Base-by-base conservation (phyloP, 2,888 invertebrate species). In the Schizaphis graminum region DNA sequence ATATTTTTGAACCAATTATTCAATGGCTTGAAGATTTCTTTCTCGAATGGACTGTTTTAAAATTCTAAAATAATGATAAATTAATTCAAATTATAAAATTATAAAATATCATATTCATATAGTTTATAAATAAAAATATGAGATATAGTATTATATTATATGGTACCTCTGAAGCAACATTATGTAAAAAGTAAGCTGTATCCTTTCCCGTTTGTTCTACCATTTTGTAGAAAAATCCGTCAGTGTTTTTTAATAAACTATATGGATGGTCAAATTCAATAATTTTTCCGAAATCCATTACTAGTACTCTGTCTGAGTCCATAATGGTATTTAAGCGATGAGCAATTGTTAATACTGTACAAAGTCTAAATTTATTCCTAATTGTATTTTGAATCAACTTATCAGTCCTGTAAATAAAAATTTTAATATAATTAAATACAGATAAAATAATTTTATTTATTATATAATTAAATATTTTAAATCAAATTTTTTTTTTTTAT, bases 301-400 rank as follows among this genome's bases (percentile, higher is more conserved):
- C 98, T 95, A 98, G 96, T 41, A 98, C 97, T 94, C 97, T 97
- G 96, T 98, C 98, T 0, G 98, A 98, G 96, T 99, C 98, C 97
- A 99, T 98, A 95, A 99, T 56, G 8, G 77, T 77, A 77, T 35
- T 77, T 35, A 99, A 96, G 85, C 99, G 97, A 96, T 99, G 99
- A 10, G 99, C 99, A 77, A 99, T 98, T 0, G 98, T 99, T 85
- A 99, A 96, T 21, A 99, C 98, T 0, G 98, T 98, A 96, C 98
- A 98, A 47, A 97, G 96, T 28, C 96, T 96, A 95, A 99, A 99
- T 95, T 98, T 97, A 87, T 96, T 96, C 93, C 98, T 96, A 94
- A 98, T 98, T 0, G 98, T 98, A 95, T 96, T 97, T 96, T 98
- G 98, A 95, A 98, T 98, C 94, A 98, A 96, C 89, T 97, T 97